Evolutionary conservation across 2,888 invertebrate genomes (phyloP).

Genomic region (Oligia latruncula): DNA sequence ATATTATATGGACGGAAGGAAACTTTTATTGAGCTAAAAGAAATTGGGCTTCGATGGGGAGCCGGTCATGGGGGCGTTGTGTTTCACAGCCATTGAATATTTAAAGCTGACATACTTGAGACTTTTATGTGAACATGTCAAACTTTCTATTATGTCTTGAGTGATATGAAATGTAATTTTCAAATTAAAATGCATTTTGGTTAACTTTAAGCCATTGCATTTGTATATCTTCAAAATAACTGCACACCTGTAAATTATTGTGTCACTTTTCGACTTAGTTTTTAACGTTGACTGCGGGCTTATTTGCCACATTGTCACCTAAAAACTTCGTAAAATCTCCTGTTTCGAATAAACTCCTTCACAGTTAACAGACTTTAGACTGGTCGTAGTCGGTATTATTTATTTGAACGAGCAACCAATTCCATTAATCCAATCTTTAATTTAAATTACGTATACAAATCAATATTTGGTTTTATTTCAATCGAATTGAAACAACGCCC

Average conservation of each 20-base stretch:
- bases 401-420: neutral
- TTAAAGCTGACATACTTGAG: constrained; percentile 72
- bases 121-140: constrained; percentile 34
- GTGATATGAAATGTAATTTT: neutral
- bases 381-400: neutral
- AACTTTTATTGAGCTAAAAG: constrained; percentile 83
- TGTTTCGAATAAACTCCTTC: too few relatives aligned
- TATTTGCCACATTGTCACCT: too few relatives aligned
- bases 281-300: neutral
- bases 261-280: neutral
- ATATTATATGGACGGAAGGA: constrained; percentile 87
- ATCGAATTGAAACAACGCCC: constrained; percentile 76
- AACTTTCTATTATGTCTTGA: too few relatives aligned
- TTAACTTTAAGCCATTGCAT: neutral
- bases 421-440: neutral
- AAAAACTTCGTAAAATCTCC: neutral
- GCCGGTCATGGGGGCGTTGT: constrained; percentile 74
- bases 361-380: neutral
- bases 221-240: neutral
- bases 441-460: constrained; percentile 35
- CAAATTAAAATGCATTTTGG: neutral
- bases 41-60: constrained; percentile 68
- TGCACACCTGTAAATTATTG: neutral
- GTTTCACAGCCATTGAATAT: constrained; percentile 77
- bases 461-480: constrained; percentile 36